A percentile compares a stretch with the other conserved stretches of the same genome.
These are phyloP conservation scores for Antheraea yamamai DNA, from an alignment of 2,888 invertebrate genomes.

Conservation along the genomic window DNA sequence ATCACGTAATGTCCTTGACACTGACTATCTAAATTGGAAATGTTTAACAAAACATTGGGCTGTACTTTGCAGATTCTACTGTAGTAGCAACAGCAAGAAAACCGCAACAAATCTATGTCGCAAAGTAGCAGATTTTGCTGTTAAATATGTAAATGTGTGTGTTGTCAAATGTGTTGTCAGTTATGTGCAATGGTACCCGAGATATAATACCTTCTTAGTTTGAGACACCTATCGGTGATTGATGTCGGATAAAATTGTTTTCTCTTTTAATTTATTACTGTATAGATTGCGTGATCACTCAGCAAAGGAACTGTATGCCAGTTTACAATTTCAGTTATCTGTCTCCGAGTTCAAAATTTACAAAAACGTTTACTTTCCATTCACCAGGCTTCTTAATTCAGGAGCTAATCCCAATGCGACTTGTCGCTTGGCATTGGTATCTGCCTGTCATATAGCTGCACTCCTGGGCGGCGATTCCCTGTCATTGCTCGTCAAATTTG, in stretches of 20 bases:
- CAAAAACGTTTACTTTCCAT: background rate
- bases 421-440: conserved; percentile 67
- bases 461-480: conserved; percentile 65
- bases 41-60: no score
- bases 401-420: conserved; percentile 79
- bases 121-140: background rate
- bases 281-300: no score
- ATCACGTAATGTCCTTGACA: no score
- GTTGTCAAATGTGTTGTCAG: no score
- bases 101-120: background rate
- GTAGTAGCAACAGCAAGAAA: background rate
- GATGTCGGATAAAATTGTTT: background rate
- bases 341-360: background rate
- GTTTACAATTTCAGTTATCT: background rate
- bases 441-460: conserved; percentile 76
- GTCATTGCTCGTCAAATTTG: conserved; percentile 62
- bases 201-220: background rate
- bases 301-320: background rate
- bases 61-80: background rate
- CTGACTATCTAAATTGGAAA: no score
- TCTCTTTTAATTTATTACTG: background rate
- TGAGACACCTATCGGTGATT: background rate
- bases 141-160: background rate
- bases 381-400: conserved; percentile 62
- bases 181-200: background rate